phyloP scores from a whole-genome alignment of 2,797 vertebrate species.

The Odontamblyopus lacepedii region DNA sequence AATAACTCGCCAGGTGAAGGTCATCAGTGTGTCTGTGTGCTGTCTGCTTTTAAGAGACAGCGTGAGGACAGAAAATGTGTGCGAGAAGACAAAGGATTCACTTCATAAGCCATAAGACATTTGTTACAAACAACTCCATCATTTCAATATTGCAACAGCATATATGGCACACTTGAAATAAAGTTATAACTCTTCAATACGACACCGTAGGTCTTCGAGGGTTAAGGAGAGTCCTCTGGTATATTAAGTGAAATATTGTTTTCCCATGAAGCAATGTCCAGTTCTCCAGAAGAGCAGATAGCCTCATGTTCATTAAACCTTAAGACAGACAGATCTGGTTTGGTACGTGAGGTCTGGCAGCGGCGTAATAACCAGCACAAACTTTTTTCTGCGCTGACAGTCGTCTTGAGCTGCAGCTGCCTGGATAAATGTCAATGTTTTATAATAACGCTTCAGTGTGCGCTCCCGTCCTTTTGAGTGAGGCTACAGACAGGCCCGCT shows the following conservation, averaged over 20 bases:
- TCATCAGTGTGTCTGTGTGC: no score
- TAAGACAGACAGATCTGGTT: not conserved
- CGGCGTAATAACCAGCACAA: not conserved
- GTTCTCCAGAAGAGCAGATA: not conserved
- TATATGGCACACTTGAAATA: no score
- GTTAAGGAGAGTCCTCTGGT: not conserved
- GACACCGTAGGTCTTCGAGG: no score
- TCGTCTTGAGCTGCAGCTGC: not conserved
- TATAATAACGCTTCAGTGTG: not conserved
- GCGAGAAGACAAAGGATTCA: no score
- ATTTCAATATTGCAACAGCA: no score
- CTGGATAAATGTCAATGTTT: slow-evolving; percentile 10
- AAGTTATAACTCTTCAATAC: no score
- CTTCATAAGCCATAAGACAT: no score
- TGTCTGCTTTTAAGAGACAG: no score
- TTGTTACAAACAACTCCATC: no score
- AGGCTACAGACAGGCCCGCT: not conserved
- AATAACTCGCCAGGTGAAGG: no score
- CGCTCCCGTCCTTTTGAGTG: not conserved
- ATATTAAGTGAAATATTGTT: not conserved
- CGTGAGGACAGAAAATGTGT: no score
- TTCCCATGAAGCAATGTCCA: not conserved
- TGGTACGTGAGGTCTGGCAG: not conserved
- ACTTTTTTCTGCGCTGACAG: not conserved
- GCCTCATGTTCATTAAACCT: not conserved